Base-by-base conservation (phyloP, 2,888 invertebrate genomes). In the Lissocephala sabroskyi region DNA sequence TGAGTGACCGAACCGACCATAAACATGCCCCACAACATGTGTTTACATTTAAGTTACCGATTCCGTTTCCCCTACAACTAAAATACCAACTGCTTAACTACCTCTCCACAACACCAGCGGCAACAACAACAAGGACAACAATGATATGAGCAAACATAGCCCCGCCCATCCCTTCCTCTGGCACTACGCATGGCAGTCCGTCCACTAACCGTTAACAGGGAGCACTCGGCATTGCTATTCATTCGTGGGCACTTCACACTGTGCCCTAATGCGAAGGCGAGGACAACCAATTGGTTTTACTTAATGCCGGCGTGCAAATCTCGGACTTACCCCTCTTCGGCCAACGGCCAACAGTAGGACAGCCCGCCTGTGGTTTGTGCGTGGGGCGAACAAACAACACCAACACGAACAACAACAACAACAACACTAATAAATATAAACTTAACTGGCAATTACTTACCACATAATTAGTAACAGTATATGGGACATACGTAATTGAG, bases 391-490 rank as follows among this genome's bases (percentile, higher is more conserved):
- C n/a, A n/a, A n/a, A n/a, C n/a, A n/a, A n/a, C n/a, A n/a, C n/a
- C n/a, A n/a, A n/a, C 47, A 33, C 59, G 39, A n/a, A 49, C 65
- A 54, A 47, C 51, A 45, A 50, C 40, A 50, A 29, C 26, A 47
- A 41, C 37, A 60, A 46, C 45, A 56, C 41, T 48, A 61, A 79
- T 71, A 76, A 67, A 79, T 76, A 77, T 78, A 75, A 79, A 78
- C 73, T 79, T 78, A 78, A 79, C 70, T 67, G 53, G 62, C 64
- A 64, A 76, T 62, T 70, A 80, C 81, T 82, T 81, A 82, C 82
- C 81, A 80, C 82, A 78, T 79, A 80, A 79, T 79, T 71, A 79
- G 79, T 79, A 74, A 80, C 74, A 62, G 79, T 75, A 67, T 83
- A 83, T 58, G 83, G 83, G 50, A 78, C 66, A 77, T 83, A 83